Conservation (phyloP, 2,888 invertebrate genomes). For the Drosophila colorata region DNA sequence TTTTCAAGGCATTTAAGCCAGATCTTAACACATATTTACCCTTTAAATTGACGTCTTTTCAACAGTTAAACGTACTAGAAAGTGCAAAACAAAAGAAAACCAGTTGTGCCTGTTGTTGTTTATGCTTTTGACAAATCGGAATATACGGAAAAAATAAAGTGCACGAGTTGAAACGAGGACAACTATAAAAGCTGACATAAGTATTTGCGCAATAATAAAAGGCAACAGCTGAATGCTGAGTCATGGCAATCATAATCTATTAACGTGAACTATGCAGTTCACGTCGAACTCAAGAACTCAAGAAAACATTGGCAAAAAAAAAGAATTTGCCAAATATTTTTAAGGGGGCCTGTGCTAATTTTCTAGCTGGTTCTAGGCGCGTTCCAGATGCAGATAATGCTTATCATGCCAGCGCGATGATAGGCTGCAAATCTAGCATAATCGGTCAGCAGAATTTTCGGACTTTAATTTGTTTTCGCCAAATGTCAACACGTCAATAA, state of each 20-base stretch:
- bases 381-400: conserved; percentile 21
- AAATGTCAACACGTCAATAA: conserved; percentile 62
- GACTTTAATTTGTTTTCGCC: conserved; percentile 21
- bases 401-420: conserved; percentile 21
- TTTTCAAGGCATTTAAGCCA: conserved; percentile 5
- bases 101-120: conserved; percentile 23
- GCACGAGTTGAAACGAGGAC: conserved; percentile 46
- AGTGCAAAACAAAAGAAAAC: conserved; percentile 24
- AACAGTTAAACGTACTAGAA: conserved; percentile 17
- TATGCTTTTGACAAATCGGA: conserved; percentile 13
- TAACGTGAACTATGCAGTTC: conserved; percentile 3
- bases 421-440: conserved; percentile 24
- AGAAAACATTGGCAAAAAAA: conserved; percentile 6
- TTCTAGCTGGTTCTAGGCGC: conserved; percentile 5
- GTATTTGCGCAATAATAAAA: conserved; percentile 1
- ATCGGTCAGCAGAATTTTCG: conserved; percentile 32
- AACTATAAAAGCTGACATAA: conserved; percentile 34
- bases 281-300: conserved; percentile 29
- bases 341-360: conserved; percentile 29
- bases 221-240: conserved; percentile 20
- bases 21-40: conserved; percentile 19
- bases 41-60: conserved; percentile 17
- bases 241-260: conserved; percentile 3
- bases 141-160: conserved; percentile 59
- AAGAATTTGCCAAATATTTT: background rate